Evolutionary conservation across 2,797 vertebrate species (phyloP).

Genomic region (Falco concolor): DNA sequence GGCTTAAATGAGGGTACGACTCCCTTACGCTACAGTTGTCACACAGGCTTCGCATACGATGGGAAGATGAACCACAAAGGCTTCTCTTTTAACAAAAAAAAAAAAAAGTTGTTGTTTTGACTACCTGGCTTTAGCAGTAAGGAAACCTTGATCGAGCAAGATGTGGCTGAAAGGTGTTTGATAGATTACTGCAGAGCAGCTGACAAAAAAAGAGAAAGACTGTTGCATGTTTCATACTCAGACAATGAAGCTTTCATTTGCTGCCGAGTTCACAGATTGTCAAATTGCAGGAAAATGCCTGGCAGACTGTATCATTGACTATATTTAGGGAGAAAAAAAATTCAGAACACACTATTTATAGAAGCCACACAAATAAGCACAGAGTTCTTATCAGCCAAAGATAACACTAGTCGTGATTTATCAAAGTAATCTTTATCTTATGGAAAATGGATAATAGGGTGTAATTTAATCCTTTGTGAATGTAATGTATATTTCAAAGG

Average conservation of each 20-base stretch:
- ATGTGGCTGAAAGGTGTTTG: neutral
- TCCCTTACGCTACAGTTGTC: neutral
- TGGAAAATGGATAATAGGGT: conserved; percentile 48
- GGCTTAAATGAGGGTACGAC: rapidly evolving
- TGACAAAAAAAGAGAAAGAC: neutral
- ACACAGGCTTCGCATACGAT: neutral
- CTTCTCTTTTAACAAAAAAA: neutral
- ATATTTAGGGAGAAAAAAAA: conserved; percentile 57
- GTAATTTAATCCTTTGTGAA: conserved; percentile 59
- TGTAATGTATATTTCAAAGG: conserved; percentile 59
- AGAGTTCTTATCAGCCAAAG: conserved; percentile 56
- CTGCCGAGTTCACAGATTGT: conserved; percentile 55
- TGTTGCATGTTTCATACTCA: neutral
- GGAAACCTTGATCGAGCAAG: neutral
- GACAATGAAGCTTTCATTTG: conserved; percentile 66
- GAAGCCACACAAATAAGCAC: conserved; percentile 40
- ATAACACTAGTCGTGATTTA: conserved; percentile 62
- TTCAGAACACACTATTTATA: conserved; percentile 66
- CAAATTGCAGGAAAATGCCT: conserved; percentile 68
- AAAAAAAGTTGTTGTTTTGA: neutral
- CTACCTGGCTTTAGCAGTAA: neutral
- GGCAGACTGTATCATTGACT: conserved; percentile 56
- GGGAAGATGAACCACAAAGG: neutral
- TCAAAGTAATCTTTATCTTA: conserved; percentile 58
- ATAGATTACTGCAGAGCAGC: neutral